These are phyloP conservation scores for Sclerurus mexicanus DNA, from an alignment of 2,113 vertebrate species.

Conservation along the genomic window DNA sequence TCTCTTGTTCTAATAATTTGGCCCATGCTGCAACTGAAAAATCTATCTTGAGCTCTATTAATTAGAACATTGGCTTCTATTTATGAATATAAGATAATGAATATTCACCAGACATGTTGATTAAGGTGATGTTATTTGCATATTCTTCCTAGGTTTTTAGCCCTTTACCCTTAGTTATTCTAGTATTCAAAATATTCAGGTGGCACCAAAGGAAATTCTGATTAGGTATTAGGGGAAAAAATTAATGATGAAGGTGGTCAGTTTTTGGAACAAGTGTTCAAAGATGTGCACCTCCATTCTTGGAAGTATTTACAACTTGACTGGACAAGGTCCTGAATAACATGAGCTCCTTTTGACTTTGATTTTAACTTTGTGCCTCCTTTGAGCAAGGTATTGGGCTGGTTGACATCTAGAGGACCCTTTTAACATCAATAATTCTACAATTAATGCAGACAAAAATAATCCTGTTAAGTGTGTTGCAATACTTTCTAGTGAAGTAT, in stretches of 20 bases:
- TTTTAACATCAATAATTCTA: not conserved
- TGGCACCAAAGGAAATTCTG: not conserved
- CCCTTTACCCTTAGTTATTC: conserved; percentile 11
- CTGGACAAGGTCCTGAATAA: not conserved
- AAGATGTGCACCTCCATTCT: not conserved
- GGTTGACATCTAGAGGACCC: not conserved
- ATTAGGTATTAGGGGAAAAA: not conserved
- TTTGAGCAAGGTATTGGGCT: not conserved
- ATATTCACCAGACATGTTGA: conserved; percentile 39
- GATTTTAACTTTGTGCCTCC: not conserved
- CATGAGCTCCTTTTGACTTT: not conserved
- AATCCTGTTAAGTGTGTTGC: not conserved
- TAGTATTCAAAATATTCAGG: not conserved
- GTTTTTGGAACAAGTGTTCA: not conserved
- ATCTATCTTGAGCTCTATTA: not conserved
- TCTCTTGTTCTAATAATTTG: not conserved
- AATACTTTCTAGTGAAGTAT: not conserved
- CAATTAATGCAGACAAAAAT: not conserved
- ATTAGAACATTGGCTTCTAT: conserved; percentile 10
- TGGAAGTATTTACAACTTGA: not conserved
- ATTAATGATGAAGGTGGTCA: not conserved
- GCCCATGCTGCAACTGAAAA: not conserved
- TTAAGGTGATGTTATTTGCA: conserved; percentile 24
- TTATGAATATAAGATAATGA: conserved; percentile 25
- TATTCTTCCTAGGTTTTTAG: not conserved